Evolutionary conservation across 1,140 invertebrate genomes (phyloP).

Genomic region (Agrilus planipennis): DNA sequence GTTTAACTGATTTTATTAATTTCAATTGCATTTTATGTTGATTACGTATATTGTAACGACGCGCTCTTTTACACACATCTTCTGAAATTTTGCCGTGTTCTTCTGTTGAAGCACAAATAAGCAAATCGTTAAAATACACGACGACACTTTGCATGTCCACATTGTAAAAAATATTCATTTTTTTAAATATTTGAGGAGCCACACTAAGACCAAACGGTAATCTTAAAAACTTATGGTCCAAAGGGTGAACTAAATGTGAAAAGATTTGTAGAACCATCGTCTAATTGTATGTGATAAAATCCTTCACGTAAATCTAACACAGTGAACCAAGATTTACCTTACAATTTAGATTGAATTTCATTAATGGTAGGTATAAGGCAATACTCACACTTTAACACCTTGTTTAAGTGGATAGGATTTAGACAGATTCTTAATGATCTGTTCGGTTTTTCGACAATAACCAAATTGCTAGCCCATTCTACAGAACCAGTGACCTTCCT

Average conservation of each 20-base stretch:
- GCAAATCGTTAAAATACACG: constrained; percentile 28
- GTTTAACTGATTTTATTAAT: constrained; percentile 3
- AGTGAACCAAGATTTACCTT: background rate
- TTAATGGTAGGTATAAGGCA: background rate
- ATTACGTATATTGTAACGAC: background rate
- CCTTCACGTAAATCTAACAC: constrained; percentile 7
- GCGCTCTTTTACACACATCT: constrained; percentile 5
- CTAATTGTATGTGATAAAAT: constrained; percentile 4
- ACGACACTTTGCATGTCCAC: constrained; percentile 23
- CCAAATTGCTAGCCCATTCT: constrained; percentile 19
- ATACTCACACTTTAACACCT: too few species aligned
- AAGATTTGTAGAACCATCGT: background rate
- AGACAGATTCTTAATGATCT: constrained; percentile 35
- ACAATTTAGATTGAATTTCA: background rate
- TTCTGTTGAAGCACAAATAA: constrained; percentile 17
- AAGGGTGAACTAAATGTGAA: constrained; percentile 3
- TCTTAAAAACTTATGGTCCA: constrained; percentile 3
- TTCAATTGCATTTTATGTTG: constrained; percentile 6
- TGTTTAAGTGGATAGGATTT: constrained; percentile 38
- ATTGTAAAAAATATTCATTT: constrained; percentile 16
- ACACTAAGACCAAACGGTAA: constrained; percentile 21
- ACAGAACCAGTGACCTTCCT: too few species aligned
- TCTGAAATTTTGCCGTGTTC: constrained; percentile 19
- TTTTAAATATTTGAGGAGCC: constrained; percentile 24
- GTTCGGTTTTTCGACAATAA: constrained; percentile 34